Evolutionary conservation across 2,888 invertebrate genomes (phyloP).

Genomic region (Xylocampa areola): DNA sequence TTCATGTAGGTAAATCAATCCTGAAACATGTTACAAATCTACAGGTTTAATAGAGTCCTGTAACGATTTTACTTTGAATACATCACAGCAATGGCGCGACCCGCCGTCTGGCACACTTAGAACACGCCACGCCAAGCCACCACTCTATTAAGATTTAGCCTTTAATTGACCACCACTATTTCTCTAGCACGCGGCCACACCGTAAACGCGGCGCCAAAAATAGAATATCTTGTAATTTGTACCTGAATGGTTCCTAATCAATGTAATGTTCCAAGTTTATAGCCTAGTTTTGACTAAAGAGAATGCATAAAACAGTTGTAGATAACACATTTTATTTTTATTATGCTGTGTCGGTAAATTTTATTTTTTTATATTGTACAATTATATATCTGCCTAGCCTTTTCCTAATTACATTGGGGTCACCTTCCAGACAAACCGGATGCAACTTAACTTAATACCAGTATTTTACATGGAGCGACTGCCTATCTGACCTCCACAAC

Average conservation of each 20-base stretch:
- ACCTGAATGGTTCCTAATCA: constrained; percentile 44
- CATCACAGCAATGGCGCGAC: constrained; percentile 32
- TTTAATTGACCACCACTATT: constrained; percentile 54
- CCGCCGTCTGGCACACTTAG: constrained; percentile 75
- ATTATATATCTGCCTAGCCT: too few relatives aligned
- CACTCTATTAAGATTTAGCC: constrained; percentile 44
- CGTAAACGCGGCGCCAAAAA: constrained; percentile 61
- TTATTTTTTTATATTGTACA: too few relatives aligned
- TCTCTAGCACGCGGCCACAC: constrained; percentile 52
- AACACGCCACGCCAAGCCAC: constrained; percentile 65
- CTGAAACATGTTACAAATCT: constrained; percentile 31
- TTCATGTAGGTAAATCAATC: not conserved
- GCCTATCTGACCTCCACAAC: too few relatives aligned
- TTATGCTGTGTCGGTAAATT: too few relatives aligned
- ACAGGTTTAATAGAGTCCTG: constrained; percentile 23
- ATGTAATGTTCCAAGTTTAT: constrained; percentile 18
- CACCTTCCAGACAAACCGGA: too few relatives aligned
- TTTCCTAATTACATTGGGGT: too few relatives aligned
- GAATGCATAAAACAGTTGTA: constrained; percentile 11
- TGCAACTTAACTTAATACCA: too few relatives aligned
- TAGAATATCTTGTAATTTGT: constrained; percentile 61
- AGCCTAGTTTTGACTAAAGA: constrained; percentile 12
- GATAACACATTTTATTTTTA: too few relatives aligned
- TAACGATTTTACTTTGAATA: constrained; percentile 51
- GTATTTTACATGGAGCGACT: too few relatives aligned